Percentiles rank a stretch among this genome's conserved stretches.
Conservation (phyloP, 2,888 invertebrate genomes). For the Xestia c-nigrum region DNA sequence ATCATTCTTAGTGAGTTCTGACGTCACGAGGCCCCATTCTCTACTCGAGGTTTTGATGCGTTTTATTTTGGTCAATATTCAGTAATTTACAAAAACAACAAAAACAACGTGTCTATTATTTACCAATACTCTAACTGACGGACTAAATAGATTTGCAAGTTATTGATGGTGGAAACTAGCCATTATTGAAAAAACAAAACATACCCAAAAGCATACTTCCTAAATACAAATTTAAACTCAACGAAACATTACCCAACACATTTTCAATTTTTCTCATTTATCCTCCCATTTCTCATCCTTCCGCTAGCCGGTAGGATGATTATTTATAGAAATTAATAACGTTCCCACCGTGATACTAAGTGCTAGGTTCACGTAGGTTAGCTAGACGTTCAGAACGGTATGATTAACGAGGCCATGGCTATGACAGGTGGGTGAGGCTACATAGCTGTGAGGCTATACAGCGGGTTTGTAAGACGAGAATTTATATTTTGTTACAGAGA, state of each 20-base stretch:
- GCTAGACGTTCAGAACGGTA: slow-evolving; percentile 74
- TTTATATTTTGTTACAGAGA: slow-evolving; percentile 5
- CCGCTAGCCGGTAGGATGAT: slow-evolving; percentile 25
- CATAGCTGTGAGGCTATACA: slow-evolving; percentile 76
- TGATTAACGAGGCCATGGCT: slow-evolving; percentile 87
- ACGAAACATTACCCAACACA: background rate
- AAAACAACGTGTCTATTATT: too few relatives aligned
- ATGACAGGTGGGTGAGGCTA: slow-evolving; percentile 83
- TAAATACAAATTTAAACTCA: background rate
- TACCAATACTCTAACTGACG: too few relatives aligned
- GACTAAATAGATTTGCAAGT: too few relatives aligned
- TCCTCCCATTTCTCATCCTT: slow-evolving; percentile 8
- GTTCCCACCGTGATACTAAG: slow-evolving; percentile 60
- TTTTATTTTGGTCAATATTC: too few relatives aligned
- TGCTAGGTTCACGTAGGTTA: slow-evolving; percentile 75
- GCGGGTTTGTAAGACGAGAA: slow-evolving; percentile 64
- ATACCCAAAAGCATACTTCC: too few relatives aligned
- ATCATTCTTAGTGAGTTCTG: too few relatives aligned
- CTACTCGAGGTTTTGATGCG: too few relatives aligned
- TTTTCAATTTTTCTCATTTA: slow-evolving; percentile 14
- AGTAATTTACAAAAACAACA: too few relatives aligned
- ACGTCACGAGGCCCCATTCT: too few relatives aligned
- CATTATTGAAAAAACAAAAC: too few relatives aligned
- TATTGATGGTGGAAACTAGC: too few relatives aligned
- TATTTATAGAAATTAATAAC: slow-evolving; percentile 66